These are phyloP conservation scores for Pterostichus madidus DNA, from an alignment of 2,888 invertebrate species.

Conservation along the genomic window DNA sequence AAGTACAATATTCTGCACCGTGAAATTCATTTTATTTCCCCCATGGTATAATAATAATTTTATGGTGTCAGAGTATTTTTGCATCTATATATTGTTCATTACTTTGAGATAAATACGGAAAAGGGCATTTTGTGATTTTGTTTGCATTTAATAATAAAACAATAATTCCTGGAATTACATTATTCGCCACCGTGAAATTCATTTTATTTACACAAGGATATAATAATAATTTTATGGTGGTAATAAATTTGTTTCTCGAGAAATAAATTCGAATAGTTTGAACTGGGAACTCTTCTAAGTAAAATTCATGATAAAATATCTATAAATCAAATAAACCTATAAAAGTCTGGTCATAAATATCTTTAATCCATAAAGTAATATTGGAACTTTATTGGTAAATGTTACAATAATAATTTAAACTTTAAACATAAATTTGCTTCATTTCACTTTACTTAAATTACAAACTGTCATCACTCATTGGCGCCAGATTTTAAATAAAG, in stretches of 20 bases:
- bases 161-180: background rate
- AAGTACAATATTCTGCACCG: background rate
- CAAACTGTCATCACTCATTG: no score
- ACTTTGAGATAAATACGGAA: background rate
- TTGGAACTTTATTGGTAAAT: constrained; percentile 25
- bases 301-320: constrained; percentile 41
- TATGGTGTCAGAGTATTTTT: constrained; percentile 17
- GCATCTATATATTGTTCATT: background rate
- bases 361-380: constrained; percentile 30
- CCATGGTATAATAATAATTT: constrained; percentile 22
- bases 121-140: background rate
- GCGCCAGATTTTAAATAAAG: no score
- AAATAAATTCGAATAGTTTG: constrained; percentile 31
- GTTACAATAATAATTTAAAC: constrained; percentile 36
- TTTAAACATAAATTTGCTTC: constrained; percentile 6
- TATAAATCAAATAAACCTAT: constrained; percentile 42
- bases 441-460: background rate
- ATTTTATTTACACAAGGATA: constrained; percentile 23
- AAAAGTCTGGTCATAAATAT: constrained; percentile 50
- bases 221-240: constrained; percentile 27
- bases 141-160: background rate
- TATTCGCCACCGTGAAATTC: background rate
- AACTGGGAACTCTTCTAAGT: constrained; percentile 35
- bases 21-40: constrained; percentile 10
- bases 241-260: constrained; percentile 33